A percentile compares a stretch with the other conserved stretches of the same genome.
These are phyloP conservation scores for Ennomos fuscantarius DNA, from an alignment of 2,888 invertebrate genomes.

Conservation along the genomic window DNA sequence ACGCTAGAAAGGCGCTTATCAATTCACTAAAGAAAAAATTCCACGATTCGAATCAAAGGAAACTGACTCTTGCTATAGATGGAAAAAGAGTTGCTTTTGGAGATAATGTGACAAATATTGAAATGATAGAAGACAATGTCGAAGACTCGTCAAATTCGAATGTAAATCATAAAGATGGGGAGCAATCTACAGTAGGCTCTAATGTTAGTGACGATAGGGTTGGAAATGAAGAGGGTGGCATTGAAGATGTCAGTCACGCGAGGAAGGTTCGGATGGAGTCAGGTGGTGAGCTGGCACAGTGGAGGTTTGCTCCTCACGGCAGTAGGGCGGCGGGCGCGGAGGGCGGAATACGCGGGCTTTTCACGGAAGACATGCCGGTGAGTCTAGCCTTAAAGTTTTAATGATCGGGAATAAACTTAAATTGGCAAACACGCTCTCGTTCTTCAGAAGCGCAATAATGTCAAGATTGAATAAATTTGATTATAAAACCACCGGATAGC, in stretches of 20 bases:
- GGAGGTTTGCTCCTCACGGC: constrained; percentile 68
- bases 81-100: constrained; percentile 58
- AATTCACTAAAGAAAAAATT: constrained; percentile 78
- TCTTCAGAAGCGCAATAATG: not conserved
- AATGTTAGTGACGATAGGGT: constrained; percentile 52
- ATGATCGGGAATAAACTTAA: constrained; percentile 8
- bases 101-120: constrained; percentile 59
- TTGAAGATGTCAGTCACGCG: constrained; percentile 74
- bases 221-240: constrained; percentile 48
- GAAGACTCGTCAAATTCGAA: constrained; percentile 79
- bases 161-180: constrained; percentile 57
- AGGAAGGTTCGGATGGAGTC: constrained; percentile 76
- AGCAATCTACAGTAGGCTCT: constrained; percentile 48
- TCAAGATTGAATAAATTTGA: no score
- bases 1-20: constrained; percentile 71
- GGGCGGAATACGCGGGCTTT: constrained; percentile 67
- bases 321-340: constrained; percentile 76
- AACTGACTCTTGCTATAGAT: constrained; percentile 50
- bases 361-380: constrained; percentile 74
- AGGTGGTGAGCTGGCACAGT: constrained; percentile 80
- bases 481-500: no score
- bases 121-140: constrained; percentile 72
- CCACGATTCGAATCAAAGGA: constrained; percentile 46
- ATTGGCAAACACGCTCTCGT: constrained; percentile 4
- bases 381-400: constrained; percentile 49